A percentile compares a stretch with the other conserved stretches of the same genome.
Evolutionary conservation across 2,797 vertebrate species (phyloP).

Genomic region (Vireo griseus): DNA sequence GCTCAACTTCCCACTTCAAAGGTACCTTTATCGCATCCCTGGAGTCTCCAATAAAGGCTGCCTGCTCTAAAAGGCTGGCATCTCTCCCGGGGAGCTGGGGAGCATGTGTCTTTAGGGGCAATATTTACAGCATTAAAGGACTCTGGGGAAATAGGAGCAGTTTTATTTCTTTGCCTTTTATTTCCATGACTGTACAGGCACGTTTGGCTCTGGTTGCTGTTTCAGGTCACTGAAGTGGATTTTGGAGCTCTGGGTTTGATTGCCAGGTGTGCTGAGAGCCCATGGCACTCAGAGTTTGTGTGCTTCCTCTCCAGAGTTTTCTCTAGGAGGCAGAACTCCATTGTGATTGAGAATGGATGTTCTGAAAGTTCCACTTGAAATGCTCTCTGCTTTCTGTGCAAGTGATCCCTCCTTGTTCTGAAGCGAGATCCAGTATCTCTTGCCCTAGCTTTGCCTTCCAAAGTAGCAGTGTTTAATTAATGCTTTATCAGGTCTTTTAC

Average conservation of each 20-base stretch:
- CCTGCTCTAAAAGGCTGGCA: not conserved
- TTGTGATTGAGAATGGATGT: not conserved
- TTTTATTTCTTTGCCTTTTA: slow-evolving; percentile 18
- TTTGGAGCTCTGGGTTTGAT: not conserved
- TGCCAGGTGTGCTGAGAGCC: not conserved
- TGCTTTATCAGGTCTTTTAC: not conserved
- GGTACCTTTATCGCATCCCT: slow-evolving; percentile 31
- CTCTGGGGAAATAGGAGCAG: slow-evolving; percentile 15
- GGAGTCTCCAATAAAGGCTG: not conserved
- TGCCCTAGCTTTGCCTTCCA: not conserved
- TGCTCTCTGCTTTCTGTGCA: not conserved
- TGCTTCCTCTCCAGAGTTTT: not conserved
- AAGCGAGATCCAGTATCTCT: not conserved
- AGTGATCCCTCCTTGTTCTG: not conserved
- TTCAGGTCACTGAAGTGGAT: not conserved
- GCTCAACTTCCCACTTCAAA: slow-evolving; percentile 49
- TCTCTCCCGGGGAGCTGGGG: not conserved
- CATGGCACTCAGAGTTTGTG: accelerated
- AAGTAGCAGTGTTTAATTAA: not conserved
- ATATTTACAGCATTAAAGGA: not conserved
- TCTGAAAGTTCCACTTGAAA: not conserved
- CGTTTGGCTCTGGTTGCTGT: not conserved
- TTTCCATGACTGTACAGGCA: not conserved
- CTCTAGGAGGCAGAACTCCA: not conserved
- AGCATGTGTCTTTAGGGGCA: not conserved